Evolutionary conservation across 2,888 invertebrate genomes (phyloP).

Genomic region (Ormyrus nitidulus): DNA sequence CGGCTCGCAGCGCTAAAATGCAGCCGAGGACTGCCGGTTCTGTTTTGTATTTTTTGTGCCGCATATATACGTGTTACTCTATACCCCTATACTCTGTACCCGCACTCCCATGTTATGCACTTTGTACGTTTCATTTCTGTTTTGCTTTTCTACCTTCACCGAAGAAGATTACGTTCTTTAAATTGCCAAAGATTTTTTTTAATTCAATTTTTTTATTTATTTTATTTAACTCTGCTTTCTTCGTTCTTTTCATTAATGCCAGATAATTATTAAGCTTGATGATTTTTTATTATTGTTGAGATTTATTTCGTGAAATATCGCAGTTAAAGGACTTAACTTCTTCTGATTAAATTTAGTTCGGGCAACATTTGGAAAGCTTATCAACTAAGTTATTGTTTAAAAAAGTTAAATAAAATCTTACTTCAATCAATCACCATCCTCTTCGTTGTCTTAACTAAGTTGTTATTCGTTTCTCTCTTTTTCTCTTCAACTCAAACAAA

Average conservation of each 20-base stretch:
- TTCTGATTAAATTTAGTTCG: background rate
- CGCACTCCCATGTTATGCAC: constrained; percentile 16
- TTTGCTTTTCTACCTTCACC: too few relatives aligned
- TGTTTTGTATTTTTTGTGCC: background rate
- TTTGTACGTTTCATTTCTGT: background rate
- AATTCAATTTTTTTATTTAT: background rate
- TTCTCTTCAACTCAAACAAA: background rate
- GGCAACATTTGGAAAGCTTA: background rate
- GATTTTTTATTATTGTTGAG: too few relatives aligned
- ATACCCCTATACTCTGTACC: background rate
- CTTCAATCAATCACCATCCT: background rate
- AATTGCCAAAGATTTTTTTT: too few relatives aligned
- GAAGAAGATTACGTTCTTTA: too few relatives aligned
- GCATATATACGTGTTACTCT: background rate
- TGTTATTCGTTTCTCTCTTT: background rate
- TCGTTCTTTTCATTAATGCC: too few relatives aligned
- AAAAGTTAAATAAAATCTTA: background rate
- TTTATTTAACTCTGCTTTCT: background rate
- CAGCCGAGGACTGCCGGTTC: background rate
- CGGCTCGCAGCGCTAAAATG: constrained; percentile 40
- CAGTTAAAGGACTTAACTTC: background rate
- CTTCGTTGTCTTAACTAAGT: background rate
- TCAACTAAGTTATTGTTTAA: background rate
- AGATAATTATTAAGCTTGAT: too few relatives aligned
- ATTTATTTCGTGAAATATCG: too few relatives aligned